Evolutionary conservation across 2,797 vertebrate genomes (phyloP), one percentile per base, ranked within the genome.

Genomic region (Hephaestus fuliginosus): DNA sequence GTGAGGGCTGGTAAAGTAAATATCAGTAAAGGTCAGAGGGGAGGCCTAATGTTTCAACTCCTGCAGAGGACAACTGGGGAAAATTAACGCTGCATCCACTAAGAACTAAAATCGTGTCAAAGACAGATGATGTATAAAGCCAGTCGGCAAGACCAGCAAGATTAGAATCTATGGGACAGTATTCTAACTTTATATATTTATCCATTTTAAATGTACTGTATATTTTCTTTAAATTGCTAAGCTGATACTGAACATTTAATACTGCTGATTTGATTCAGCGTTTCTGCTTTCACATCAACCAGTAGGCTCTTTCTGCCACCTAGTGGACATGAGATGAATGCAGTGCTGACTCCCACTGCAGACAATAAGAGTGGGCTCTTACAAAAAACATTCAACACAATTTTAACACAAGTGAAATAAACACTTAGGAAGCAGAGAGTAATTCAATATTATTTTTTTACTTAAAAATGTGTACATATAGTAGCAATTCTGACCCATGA

Each of bases 391-490:
- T 8, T 48, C 1, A 11, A 30, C 9, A 57, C 12, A 20, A 7
- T n/a, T 44, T 13, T 60, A 78, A 44, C 30, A 36, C 4, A 22
- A 43, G 7, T 25, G 46, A 76, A 74, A 3, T 2, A 68, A 46
- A 64, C 33, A 7, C 46, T 7, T 41, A 1, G 7, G 12, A 3
- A 17, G 6, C 51, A 41, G 0, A 44, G 12, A 25, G 10, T 58
- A 22, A 62, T 12, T 80, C 9, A 18, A 33, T 20, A 11, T 5
- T 44, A 49, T 63, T 49, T 74, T 80, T 92, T 90, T 92, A 90
- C 85, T 90, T 85, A 90, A 93, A 89, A 91, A 93, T 77, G 85
- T 89, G 65, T 75, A 89, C 76, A 88, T 67, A 80, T 79, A 76
- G 79, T 70, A 67, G 55, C 58, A 81, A 80, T 71, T 88, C 52